Evolutionary conservation across 2,113 vertebrate genomes (phyloP).

Genomic region (Notechis scutatus): DNA sequence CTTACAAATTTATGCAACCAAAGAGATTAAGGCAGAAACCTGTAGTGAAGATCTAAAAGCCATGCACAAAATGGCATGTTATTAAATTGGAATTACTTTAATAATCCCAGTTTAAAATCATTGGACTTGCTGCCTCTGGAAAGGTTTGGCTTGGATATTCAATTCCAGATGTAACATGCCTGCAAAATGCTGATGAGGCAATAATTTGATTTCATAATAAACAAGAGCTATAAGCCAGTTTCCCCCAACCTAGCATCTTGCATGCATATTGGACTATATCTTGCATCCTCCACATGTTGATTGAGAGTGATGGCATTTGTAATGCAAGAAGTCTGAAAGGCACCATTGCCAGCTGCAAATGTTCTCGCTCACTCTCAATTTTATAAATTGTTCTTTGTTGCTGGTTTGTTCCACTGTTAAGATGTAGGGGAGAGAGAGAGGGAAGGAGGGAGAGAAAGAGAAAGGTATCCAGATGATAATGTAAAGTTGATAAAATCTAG

Average conservation of each 20-base stretch:
- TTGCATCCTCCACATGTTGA: neutral
- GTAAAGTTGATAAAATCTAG: neutral
- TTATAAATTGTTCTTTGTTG: neutral
- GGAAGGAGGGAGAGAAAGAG: neutral
- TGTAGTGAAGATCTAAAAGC: neutral
- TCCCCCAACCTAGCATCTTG: neutral
- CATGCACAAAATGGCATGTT: neutral
- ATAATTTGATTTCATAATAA: neutral
- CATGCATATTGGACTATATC: neutral
- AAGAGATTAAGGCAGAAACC: neutral
- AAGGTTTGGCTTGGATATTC: neutral
- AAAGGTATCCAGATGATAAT: neutral
- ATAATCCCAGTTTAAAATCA: neutral
- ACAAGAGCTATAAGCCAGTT: neutral
- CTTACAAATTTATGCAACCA: neutral
- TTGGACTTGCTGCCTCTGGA: neutral
- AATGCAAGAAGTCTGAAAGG: neutral
- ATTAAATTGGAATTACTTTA: neutral
- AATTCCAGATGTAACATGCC: neutral
- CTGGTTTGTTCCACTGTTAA: neutral
- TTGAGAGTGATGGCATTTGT: neutral
- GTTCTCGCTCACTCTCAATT: neutral
- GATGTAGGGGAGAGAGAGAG: neutral
- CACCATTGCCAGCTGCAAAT: neutral
- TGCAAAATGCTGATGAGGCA: neutral